Percentiles rank a stretch among this genome's conserved stretches.
These are phyloP conservation scores for Copidosoma floridanum DNA, from an alignment of 1,140 invertebrate genomes.

Conservation along the genomic window DNA sequence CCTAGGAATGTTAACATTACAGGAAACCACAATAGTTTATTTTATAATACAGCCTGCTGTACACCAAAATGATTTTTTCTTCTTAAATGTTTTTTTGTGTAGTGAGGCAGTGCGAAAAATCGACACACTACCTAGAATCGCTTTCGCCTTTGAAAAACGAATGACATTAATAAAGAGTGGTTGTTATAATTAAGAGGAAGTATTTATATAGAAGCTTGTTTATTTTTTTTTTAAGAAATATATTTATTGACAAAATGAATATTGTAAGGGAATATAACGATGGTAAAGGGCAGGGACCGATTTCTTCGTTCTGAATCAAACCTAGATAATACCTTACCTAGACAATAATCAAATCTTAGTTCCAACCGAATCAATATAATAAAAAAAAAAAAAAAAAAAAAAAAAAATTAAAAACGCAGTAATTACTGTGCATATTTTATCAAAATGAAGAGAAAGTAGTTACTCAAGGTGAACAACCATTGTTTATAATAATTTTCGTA, in stretches of 20 bases:
- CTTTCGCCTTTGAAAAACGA: constrained; percentile 9
- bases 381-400: neutral
- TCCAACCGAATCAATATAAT: constrained; percentile 1
- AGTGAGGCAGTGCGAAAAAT: constrained; percentile 48
- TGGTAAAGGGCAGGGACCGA: constrained; percentile 46
- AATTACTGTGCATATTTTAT: too few relatives aligned
- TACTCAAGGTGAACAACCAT: too few relatives aligned
- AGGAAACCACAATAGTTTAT: constrained; percentile 57
- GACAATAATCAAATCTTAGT: constrained; percentile 7
- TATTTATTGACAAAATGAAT: constrained; percentile 45
- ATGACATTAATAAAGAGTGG: constrained; percentile 1
- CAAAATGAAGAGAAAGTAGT: too few relatives aligned
- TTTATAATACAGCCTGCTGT: constrained; percentile 57
- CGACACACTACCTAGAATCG: constrained; percentile 26
- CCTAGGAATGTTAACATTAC: constrained; percentile 57
- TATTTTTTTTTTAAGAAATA: constrained; percentile 38
- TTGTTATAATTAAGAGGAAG: constrained; percentile 26
- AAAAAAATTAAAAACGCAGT: too few relatives aligned
- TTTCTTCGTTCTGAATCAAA: constrained; percentile 14
- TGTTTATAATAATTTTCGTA: too few relatives aligned
- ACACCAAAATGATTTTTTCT: constrained; percentile 50
- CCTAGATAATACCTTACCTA: too few relatives aligned
- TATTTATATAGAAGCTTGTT: constrained; percentile 26
- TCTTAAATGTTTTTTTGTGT: too few relatives aligned
- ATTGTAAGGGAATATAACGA: constrained; percentile 43